These are phyloP conservation scores for Xanthorhoe designata DNA, from an alignment of 2,888 invertebrate genomes.

Conservation along the genomic window DNA sequence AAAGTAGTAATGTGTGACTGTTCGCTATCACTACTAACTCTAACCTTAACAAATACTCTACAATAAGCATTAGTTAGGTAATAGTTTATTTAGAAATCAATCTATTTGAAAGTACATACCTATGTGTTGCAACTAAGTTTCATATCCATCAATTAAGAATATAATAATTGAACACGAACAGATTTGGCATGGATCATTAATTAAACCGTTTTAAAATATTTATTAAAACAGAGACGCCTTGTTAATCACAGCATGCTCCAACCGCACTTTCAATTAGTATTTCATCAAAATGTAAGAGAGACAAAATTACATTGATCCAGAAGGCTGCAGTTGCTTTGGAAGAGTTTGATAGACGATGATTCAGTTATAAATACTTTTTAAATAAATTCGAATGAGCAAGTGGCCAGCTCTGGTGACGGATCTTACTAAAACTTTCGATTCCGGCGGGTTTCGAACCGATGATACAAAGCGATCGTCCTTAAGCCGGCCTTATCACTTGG, in stretches of 20 bases:
- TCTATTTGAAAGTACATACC: slow-evolving; percentile 30
- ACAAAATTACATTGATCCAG: too few species aligned
- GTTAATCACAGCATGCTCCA: slow-evolving; percentile 61
- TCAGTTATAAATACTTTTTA: too few species aligned
- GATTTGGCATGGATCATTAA: slow-evolving; percentile 51
- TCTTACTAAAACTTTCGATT: too few species aligned
- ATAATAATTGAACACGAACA: slow-evolving; percentile 41
- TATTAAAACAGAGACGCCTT: slow-evolving; percentile 58
- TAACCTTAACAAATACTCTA: neutral
- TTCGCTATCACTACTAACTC: too few species aligned
- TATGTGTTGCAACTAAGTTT: slow-evolving; percentile 41
- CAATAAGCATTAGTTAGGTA: neutral
- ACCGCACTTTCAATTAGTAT: slow-evolving; percentile 68
- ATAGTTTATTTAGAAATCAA: slow-evolving; percentile 12
- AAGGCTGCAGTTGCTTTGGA: too few species aligned
- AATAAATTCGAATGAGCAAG: too few species aligned
- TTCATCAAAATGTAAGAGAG: slow-evolving; percentile 53
- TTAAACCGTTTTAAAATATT: slow-evolving; percentile 54
- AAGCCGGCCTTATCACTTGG: too few species aligned
- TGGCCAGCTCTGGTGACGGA: too few species aligned
- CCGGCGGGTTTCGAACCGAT: too few species aligned
- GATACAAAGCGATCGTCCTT: too few species aligned
- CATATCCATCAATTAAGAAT: slow-evolving; percentile 36
- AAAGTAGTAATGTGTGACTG: neutral
- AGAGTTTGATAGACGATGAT: too few species aligned